phyloP scores from a whole-genome alignment of 1,140 invertebrate species.

The Pissodes strobi region DNA sequence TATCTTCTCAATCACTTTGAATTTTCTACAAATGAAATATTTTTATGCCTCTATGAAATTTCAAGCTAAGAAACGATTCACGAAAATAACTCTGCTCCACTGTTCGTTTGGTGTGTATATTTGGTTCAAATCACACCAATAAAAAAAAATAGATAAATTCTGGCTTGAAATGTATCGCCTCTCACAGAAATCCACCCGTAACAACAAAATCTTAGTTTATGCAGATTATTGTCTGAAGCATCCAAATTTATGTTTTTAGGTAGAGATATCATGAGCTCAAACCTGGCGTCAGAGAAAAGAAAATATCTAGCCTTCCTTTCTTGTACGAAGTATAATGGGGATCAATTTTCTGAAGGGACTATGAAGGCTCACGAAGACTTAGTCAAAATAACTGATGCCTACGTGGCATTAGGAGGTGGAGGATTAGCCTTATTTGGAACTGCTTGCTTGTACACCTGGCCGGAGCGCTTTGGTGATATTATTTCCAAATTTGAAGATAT shows the following conservation, averaged over 20 bases:
- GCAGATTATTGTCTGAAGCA: no score
- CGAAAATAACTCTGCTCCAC: no score
- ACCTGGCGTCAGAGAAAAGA: constrained; percentile 65
- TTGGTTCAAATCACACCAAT: no score
- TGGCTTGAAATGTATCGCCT: no score
- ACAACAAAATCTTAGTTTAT: no score
- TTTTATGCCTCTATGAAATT: not conserved
- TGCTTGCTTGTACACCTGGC: constrained; percentile 90
- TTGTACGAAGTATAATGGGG: constrained; percentile 69
- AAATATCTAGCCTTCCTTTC: constrained; percentile 91
- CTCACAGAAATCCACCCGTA: no score
- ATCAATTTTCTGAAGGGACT: constrained; percentile 58
- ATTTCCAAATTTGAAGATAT: constrained; percentile 61
- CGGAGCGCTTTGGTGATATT: constrained; percentile 72
- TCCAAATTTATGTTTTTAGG: constrained; percentile 34
- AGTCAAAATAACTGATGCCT: constrained; percentile 74
- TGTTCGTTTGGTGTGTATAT: no score
- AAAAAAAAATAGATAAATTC: no score
- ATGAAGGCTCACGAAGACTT: constrained; percentile 74
- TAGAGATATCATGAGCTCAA: constrained; percentile 72
- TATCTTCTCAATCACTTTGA: no score
- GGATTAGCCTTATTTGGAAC: constrained; percentile 89
- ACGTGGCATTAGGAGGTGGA: constrained; percentile 87
- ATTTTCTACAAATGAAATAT: no score
- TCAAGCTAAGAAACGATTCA: no score